Percentiles rank a stretch among this genome's conserved stretches.
phyloP scores from a whole-genome alignment of 2,113 vertebrate genomes.

The Melanocharis versteri region DNA sequence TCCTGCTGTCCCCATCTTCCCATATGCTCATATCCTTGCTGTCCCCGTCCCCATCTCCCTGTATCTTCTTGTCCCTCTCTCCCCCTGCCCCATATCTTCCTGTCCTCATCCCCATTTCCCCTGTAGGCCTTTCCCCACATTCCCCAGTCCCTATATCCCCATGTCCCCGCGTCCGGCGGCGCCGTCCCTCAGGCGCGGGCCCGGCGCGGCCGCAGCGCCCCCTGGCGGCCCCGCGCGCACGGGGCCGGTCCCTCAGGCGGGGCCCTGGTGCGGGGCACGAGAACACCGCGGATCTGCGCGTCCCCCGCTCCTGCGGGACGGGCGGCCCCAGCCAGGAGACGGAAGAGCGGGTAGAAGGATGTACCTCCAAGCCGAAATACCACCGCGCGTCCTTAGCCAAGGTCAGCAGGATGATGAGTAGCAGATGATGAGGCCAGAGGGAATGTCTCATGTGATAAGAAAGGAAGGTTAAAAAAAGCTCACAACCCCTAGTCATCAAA shows the following conservation, averaged over 20 bases:
- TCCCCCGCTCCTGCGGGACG: neutral
- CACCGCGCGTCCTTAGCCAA: neutral
- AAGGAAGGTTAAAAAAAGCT: neutral
- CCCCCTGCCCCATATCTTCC: neutral
- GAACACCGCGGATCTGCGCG: neutral
- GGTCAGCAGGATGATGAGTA: neutral
- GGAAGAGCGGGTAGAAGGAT: neutral
- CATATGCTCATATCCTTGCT: neutral
- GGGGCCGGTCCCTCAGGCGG: neutral
- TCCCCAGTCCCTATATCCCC: accelerated
- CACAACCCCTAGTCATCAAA: neutral
- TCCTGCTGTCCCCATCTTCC: neutral
- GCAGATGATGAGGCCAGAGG: neutral
- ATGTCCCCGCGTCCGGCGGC: neutral
- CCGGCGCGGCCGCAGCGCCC: neutral
- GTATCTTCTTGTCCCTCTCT: neutral
- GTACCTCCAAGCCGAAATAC: neutral
- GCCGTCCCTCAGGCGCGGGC: neutral
- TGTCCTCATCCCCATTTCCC: neutral
- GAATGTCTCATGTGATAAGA: neutral
- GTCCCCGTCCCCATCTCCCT: too few relatives aligned
- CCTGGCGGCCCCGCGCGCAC: neutral
- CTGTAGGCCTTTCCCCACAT: neutral
- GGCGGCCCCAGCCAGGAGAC: neutral
- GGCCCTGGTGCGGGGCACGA: neutral